A percentile compares a stretch with the other conserved stretches of the same genome.
phyloP scores from a whole-genome alignment of 2,888 invertebrate species.

The Phortica magna region DNA sequence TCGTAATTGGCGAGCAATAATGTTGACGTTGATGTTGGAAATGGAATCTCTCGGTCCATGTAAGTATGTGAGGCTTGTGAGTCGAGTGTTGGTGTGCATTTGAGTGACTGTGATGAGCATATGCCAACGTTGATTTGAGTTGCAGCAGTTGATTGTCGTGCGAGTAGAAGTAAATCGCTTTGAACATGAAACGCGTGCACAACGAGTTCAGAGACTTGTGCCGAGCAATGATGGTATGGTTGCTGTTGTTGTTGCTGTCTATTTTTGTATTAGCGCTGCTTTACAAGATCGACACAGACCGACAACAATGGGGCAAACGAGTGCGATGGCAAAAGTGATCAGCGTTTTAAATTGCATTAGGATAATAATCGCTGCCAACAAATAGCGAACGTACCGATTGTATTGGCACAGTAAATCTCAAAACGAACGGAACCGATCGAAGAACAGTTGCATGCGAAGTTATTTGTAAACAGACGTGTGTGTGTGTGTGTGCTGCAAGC shows the following conservation, averaged over 20 bases:
- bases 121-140: background rate
- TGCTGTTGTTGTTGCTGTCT: constrained; percentile 8
- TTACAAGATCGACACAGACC: constrained; percentile 39
- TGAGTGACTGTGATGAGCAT: background rate
- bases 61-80: background rate
- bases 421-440: constrained; percentile 53
- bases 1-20: constrained; percentile 9
- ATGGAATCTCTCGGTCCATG: background rate
- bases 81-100: background rate
- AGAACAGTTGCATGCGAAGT: constrained; percentile 40
- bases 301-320: constrained; percentile 3
- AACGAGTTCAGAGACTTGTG: constrained; percentile 53
- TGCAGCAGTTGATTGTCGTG: constrained; percentile 9
- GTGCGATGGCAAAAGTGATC: background rate
- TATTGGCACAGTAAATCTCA: constrained; percentile 29
- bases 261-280: background rate
- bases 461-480: background rate
- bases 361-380: constrained; percentile 72
- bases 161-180: constrained; percentile 33
- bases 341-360: constrained; percentile 75
- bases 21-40: background rate
- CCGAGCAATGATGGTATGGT: constrained; percentile 12
- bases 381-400: background rate
- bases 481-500: background rate
- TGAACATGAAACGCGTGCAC: constrained; percentile 62